Evolutionary conservation across 2,797 vertebrate genomes (phyloP).

Genomic region (Malacoraja senta): DNA sequence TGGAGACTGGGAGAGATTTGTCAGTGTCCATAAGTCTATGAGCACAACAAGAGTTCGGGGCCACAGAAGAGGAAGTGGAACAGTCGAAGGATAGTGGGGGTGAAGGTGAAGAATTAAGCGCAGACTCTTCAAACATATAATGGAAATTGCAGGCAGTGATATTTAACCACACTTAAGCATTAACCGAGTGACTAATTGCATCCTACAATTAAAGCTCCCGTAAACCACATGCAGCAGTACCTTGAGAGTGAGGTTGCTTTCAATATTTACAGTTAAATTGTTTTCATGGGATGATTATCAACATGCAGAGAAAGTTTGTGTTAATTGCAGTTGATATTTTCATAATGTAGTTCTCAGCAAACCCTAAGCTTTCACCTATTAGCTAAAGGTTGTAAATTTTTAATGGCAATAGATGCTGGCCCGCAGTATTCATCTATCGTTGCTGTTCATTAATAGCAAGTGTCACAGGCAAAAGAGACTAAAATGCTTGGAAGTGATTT

Average conservation of each 20-base stretch:
- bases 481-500: slow-evolving; percentile 35
- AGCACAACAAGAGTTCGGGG: background rate
- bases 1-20: background rate
- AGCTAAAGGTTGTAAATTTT: slow-evolving; percentile 35
- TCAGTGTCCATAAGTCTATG: too few relatives aligned
- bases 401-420: slow-evolving; percentile 27
- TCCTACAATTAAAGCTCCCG: slow-evolving; percentile 28
- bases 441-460: slow-evolving; percentile 35
- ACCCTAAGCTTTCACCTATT: slow-evolving; percentile 25
- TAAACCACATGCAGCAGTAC: slow-evolving; percentile 24
- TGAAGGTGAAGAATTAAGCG: background rate
- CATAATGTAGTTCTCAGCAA: slow-evolving; percentile 34
- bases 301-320: slow-evolving; percentile 25
- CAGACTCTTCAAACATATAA: background rate
- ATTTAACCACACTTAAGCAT: slow-evolving; percentile 32
- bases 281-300: slow-evolving; percentile 33
- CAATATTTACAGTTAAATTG: slow-evolving; percentile 37
- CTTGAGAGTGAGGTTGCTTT: slow-evolving; percentile 7
- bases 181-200: slow-evolving; percentile 19
- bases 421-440: slow-evolving; percentile 22
- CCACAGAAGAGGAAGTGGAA: background rate
- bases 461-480: slow-evolving; percentile 34
- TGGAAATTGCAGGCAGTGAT: background rate
- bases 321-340: slow-evolving; percentile 34
- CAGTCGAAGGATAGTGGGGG: background rate